Conservation (phyloP, 2,113 vertebrate genomes). For the Mugil cephalus region DNA sequence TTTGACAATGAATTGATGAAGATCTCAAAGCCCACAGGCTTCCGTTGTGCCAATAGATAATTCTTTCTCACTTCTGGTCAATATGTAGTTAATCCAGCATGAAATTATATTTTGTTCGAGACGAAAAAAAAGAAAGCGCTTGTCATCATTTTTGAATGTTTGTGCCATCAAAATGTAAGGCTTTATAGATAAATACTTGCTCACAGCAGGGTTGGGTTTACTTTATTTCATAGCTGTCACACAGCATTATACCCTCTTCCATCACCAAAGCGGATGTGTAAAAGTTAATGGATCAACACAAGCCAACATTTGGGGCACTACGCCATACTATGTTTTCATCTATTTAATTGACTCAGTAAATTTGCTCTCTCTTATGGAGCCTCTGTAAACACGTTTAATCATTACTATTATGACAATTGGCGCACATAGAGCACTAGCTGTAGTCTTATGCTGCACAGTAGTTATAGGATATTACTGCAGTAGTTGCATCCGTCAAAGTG, state of each 20-base stretch:
- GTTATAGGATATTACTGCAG: too few relatives aligned
- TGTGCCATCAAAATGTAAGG: conserved; percentile 75
- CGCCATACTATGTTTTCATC: conserved; percentile 18
- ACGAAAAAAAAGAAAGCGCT: conserved; percentile 68
- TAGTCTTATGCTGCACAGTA: neutral
- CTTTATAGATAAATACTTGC: conserved; percentile 81
- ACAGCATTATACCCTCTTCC: conserved; percentile 65
- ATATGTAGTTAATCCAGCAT: conserved; percentile 82
- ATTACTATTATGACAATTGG: neutral
- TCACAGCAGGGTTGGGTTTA: conserved; percentile 69
- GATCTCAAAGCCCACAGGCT: conserved; percentile 61
- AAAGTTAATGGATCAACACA: conserved; percentile 58
- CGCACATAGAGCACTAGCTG: too few relatives aligned
- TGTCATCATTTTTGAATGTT: conserved; percentile 79
- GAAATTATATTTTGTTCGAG: conserved; percentile 83
- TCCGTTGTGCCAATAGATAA: conserved; percentile 63
- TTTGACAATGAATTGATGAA: conserved; percentile 64
- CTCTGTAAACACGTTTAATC: neutral
- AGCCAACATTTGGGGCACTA: conserved; percentile 41
- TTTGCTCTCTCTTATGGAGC: conserved; percentile 22
- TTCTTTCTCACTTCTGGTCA: conserved; percentile 76
- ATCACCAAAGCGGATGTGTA: conserved; percentile 57
- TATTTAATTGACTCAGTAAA: conserved; percentile 26
- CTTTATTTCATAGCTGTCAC: conserved; percentile 82
- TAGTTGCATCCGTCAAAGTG: too few relatives aligned